These are phyloP conservation scores for Epirrhoe alternata DNA, from an alignment of 2,888 invertebrate genomes.

Conservation along the genomic window DNA sequence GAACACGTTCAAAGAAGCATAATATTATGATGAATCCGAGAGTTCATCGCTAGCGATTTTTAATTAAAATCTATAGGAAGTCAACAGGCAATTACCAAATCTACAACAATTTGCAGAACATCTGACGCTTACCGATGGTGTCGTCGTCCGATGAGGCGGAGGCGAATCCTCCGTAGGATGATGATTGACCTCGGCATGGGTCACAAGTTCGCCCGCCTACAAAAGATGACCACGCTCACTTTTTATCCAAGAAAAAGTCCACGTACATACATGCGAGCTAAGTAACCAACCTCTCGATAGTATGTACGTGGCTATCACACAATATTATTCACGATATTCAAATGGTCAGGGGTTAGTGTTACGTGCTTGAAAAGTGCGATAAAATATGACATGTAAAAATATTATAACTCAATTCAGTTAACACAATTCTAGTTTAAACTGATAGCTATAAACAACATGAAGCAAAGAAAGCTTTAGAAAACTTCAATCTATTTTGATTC, in stretches of 20 bases:
- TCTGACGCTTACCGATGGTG: constrained; percentile 74
- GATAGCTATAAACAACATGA: constrained; percentile 1
- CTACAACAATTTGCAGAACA: not conserved
- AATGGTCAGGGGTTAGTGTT: constrained; percentile 14
- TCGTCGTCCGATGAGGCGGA: constrained; percentile 86
- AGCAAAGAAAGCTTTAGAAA: constrained; percentile 5
- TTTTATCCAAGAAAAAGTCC: not conserved
- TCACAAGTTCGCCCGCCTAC: constrained; percentile 79
- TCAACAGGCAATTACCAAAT: not conserved
- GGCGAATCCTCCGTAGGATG: constrained; percentile 85
- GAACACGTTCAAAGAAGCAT: not conserved
- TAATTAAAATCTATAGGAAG: not conserved
- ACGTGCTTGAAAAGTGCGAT: constrained; percentile 30
- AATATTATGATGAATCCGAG: not conserved
- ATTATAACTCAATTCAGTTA: not conserved
- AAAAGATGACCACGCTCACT: constrained; percentile 15
- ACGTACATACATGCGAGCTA: constrained; percentile 8
- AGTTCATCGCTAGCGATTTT: too few species aligned
- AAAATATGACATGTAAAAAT: constrained; percentile 1
- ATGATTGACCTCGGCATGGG: constrained; percentile 85
- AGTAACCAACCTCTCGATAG: not conserved
- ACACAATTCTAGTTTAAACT: not conserved
- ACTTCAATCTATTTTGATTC: not conserved
- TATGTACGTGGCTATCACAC: not conserved
- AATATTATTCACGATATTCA: constrained; percentile 26